Evolutionary conservation across 2,797 vertebrate species (phyloP).

Genomic region (Cynodonichthys magdalenae): DNA sequence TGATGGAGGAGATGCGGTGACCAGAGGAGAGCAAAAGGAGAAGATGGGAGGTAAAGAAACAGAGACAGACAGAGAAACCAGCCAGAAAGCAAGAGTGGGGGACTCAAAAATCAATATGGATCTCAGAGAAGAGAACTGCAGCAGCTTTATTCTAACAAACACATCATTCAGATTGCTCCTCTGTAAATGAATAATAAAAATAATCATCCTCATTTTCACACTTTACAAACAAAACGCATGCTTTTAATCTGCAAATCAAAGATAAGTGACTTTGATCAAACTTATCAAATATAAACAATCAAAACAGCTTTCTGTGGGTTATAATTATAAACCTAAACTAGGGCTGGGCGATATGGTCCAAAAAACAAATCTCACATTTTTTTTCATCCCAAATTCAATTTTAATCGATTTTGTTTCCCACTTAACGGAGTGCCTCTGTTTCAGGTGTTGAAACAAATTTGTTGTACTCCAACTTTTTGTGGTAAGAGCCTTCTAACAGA

Average conservation of each 20-base stretch:
- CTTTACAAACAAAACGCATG: background rate
- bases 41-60: constrained; percentile 2
- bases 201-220: background rate
- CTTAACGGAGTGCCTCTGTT: too few relatives aligned
- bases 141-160: constrained; percentile 32
- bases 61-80: background rate
- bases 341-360: too few relatives aligned
- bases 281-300: background rate
- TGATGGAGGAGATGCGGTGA: background rate
- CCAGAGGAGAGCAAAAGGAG: background rate
- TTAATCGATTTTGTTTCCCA: too few relatives aligned
- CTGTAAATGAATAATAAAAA: too few relatives aligned
- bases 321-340: too few relatives aligned
- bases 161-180: constrained; percentile 29
- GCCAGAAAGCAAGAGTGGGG: background rate
- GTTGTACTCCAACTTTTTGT: too few relatives aligned
- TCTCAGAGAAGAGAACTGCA: constrained; percentile 4
- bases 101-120: constrained; percentile 31
- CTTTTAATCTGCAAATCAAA: too few relatives aligned
- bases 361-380: too few relatives aligned
- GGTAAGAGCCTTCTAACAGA: too few relatives aligned
- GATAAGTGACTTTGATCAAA: background rate
- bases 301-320: background rate
- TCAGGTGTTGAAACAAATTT: too few relatives aligned
- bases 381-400: too few relatives aligned